Evolutionary conservation across 1,140 invertebrate genomes (phyloP), one percentile per base, ranked within the genome.

Genomic region (Physella acuta): DNA sequence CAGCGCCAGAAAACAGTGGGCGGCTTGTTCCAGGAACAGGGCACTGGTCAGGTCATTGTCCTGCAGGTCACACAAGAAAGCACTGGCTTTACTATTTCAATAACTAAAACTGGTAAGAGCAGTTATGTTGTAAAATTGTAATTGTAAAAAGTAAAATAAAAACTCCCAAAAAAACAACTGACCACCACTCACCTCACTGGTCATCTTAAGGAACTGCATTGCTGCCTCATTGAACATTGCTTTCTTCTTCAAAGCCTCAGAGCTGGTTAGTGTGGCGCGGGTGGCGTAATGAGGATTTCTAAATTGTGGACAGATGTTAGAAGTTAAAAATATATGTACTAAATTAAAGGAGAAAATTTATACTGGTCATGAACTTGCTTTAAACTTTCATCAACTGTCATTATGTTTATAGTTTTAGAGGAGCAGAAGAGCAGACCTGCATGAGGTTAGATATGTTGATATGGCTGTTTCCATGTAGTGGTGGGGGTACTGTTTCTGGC

Each of bases 401-500:
- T n/a, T n/a, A n/a, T n/a, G n/a, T n/a, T n/a, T n/a, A n/a, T n/a
- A n/a, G n/a, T n/a, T n/a, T n/a, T n/a, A n/a, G n/a, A n/a, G n/a
- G n/a, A n/a, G n/a, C n/a, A n/a, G n/a, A n/a, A n/a, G n/a, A n/a
- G n/a, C n/a, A n/a, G n/a, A 93, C 83, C 77, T 83, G 80, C 94
- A 96, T 65, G 90, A 91, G 74, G 92, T 93, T 20, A 93, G 87
- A 85, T 97, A 97, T 52, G 92, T 94, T 0, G 90, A 88, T 77
- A 98, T 95, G 59, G 93, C 93, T 76, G 95, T 93, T 77, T 97
- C 94, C 89, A 97, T 93, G 79, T 97, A 97, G 73, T 94, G 93
- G 73, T 82, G 76, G 20, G 87, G 88, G 74, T 87, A 88, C 52
- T 84, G 79, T 62, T 84, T 72, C 71, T 82, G 80, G 75, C 76